phyloP scores from a whole-genome alignment of 2,797 vertebrate genomes.

The Coilia nasus region DNA sequence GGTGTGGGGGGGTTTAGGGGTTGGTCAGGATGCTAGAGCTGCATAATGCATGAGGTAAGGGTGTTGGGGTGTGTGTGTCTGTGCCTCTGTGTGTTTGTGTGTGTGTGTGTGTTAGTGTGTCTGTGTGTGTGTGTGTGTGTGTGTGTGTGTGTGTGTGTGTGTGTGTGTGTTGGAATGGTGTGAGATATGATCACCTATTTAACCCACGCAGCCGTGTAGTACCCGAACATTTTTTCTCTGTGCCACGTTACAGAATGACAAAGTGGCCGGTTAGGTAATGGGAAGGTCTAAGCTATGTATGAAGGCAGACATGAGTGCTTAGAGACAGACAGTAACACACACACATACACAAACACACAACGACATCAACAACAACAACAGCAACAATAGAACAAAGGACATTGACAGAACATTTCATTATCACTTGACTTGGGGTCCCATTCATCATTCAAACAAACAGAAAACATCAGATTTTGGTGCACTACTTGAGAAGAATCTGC shows the following conservation, averaged over 20 bases:
- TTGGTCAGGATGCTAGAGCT: conserved; percentile 3
- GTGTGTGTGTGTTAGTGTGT: background rate
- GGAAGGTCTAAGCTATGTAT: background rate
- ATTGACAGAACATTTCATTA: background rate
- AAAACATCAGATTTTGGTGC: background rate
- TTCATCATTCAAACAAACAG: background rate
- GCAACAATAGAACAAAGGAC: background rate
- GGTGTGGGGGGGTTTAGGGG: background rate
- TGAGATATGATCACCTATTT: background rate
- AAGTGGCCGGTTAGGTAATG: background rate
- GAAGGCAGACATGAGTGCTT: background rate
- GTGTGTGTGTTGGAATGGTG: conserved; percentile 6
- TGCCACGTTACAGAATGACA: background rate
- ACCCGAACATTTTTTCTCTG: background rate
- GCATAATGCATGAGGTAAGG: conserved; percentile 23
- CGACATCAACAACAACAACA: background rate
- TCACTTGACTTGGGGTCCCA: background rate
- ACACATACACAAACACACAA: background rate
- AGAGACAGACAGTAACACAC: background rate
- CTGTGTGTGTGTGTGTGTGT: background rate
- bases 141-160: background rate
- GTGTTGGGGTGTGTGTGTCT: conserved; percentile 15
- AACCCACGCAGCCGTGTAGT: background rate
- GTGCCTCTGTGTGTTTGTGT: background rate
- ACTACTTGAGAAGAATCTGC: background rate